Evolutionary conservation across 2,113 vertebrate species (phyloP), one percentile per base, ranked within the genome.

Genomic region (Pygoscelis adeliae): DNA sequence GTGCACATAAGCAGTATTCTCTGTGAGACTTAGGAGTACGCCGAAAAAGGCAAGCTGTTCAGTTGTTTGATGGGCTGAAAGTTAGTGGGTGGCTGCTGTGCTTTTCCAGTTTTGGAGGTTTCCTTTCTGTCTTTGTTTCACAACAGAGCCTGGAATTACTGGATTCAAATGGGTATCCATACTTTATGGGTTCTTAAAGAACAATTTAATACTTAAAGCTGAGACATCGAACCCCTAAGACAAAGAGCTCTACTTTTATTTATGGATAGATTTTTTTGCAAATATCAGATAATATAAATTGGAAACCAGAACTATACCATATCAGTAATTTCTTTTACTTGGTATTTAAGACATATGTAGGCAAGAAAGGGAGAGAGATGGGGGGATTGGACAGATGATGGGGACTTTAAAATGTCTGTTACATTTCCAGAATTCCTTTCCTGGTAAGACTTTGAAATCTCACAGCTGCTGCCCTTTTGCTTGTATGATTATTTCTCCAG

Each of bases 341-440:
- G 36, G 32, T 88, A 8, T 67, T 92, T 87, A 56, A 93, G 42
- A 66, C 22, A 21, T 73, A 29, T 9, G 4, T 50, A 83, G 63
- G 32, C 42, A 93, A 86, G 83, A 87, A 66, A 78, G 32, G 6
- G 40, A 90, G 34, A 87, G 44, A 69, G 12, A 15, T 58, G 27
- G 27, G 7, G 8, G 25, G 5, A 42, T 0, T 91, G 73, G 15
- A 49, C 47, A 86, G 46, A 92, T 81, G 53, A 95, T 66, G 29
- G 11, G 34, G 80, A 78, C 63, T 83, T 96, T 30, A 78, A 95
- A 90, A 90, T 89, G 56, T 77, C 46, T 93, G 50, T 86, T 86
- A 73, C 62, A 88, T 97, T 97, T 95, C 67, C 67, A 96, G 70
- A 94, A 96, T 94, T 96, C 83, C 79, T 94, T 81, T 73, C 76